Evolutionary conservation across 2,888 invertebrate species (phyloP).

Genomic region (Mythimna albipuncta): DNA sequence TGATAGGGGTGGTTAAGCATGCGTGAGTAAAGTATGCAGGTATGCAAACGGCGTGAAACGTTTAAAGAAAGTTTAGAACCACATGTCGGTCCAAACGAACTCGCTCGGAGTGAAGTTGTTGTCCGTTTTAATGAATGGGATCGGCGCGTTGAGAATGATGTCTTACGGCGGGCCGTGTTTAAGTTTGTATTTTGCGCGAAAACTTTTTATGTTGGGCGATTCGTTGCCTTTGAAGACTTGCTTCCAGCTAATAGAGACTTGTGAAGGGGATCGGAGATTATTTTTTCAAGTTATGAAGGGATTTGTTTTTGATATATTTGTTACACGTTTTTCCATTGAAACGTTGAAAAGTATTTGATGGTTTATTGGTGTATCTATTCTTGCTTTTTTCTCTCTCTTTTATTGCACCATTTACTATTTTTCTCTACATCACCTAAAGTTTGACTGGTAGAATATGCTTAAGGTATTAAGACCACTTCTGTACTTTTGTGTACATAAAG

Average conservation of each 20-base stretch:
- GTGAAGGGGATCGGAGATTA: constrained; percentile 10
- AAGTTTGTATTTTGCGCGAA: constrained; percentile 57
- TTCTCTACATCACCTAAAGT: too few species aligned
- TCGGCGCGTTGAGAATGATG: constrained; percentile 68
- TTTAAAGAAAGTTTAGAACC: constrained; percentile 81
- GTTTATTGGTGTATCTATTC: too few species aligned
- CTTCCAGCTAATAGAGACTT: constrained; percentile 11
- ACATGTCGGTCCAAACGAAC: constrained; percentile 76
- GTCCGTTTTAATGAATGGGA: constrained; percentile 75
- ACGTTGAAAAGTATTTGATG: too few species aligned
- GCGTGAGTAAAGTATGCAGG: constrained; percentile 55
- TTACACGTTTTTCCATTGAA: too few species aligned
- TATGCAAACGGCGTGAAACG: constrained; percentile 71
- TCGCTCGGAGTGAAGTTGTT: constrained; percentile 73
- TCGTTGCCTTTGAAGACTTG: constrained; percentile 26
- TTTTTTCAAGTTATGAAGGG: constrained; percentile 1
- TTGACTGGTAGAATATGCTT: too few species aligned
- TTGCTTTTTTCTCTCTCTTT: too few species aligned
- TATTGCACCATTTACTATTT: too few species aligned
- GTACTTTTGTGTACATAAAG: too few species aligned
- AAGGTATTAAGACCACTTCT: too few species aligned
- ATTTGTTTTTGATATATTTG: background rate
- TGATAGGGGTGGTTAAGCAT: constrained; percentile 54
- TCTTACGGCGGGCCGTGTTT: constrained; percentile 49
- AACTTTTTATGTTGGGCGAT: constrained; percentile 46